Evolutionary conservation across 2,797 vertebrate species (phyloP), one percentile per base, ranked within the genome.

Genomic region (Triplophysa bombifrons): DNA sequence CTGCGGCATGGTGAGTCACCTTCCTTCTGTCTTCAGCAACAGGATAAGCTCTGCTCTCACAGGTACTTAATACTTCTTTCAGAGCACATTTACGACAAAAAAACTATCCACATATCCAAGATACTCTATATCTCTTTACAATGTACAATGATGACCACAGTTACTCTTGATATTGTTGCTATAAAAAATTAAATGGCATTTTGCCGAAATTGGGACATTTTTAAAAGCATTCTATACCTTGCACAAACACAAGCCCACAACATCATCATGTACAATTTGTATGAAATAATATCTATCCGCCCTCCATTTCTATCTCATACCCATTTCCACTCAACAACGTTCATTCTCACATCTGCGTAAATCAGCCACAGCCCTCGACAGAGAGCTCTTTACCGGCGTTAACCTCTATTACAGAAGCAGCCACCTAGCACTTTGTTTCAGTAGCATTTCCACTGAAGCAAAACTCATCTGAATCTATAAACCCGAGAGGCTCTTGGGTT

Each of bases 401-500:
- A 83, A 83, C 82, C 80, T 81, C 77, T 82, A 85, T 82, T 78
- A 84, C 77, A 82, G 72, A 78, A 73, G 64, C 81, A 83, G 79
- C 55, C 65, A 75, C 72, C 41, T 71, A 19, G 38, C 78, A 71
- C 79, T 82, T 85, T 80, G 81, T 83, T 86, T 86, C 83, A 81
- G 77, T 75, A 80, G 80, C 74, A 80, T 80, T 76, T 70, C 64
- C 63, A 61, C 74, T 63, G 67, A 75, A 73, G 75, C 50, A 83
- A 84, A 79, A 81, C 75, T 81, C 55, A 82, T 84, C 69, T 82
- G 19, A 82, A 80, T 83, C 84, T 80, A 87, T 60, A 86, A 83
- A 79, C 71, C 68, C 83, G 83, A 91, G 88, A 83, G 85, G 82
- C 83, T 90, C 88, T 86, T 88, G 85, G 89, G 86, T 87, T 87